phyloP scores from a whole-genome alignment of 2,888 invertebrate genomes.

The Amblyjoppa proteus region DNA sequence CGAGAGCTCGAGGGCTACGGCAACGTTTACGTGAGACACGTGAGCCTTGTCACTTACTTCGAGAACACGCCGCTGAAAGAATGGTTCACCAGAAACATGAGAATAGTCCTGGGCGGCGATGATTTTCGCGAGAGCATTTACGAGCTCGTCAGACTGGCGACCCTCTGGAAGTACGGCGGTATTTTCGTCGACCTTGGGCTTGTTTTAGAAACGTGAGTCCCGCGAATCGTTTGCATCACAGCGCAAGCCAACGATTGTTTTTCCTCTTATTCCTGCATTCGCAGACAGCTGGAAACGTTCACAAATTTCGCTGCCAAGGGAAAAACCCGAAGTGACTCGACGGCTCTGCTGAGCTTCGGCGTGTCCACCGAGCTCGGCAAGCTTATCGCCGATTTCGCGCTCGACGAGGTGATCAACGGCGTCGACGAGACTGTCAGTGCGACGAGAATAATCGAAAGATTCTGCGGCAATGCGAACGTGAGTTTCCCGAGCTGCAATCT shows the following conservation, averaged over 20 bases:
- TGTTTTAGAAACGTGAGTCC: slow-evolving; percentile 25
- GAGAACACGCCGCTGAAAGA: slow-evolving; percentile 11
- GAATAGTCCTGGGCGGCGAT: slow-evolving; percentile 8
- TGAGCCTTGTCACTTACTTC: slow-evolving; percentile 17
- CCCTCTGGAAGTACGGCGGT: slow-evolving; percentile 44
- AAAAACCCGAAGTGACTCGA: slow-evolving; percentile 2
- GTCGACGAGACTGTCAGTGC: not conserved
- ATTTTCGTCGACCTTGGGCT: slow-evolving; percentile 27
- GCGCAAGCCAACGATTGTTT: not conserved
- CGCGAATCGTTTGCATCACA: not conserved
- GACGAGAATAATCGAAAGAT: slow-evolving; percentile 37
- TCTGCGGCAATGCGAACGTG: slow-evolving; percentile 4
- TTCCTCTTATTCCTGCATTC: not conserved
- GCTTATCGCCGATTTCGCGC: slow-evolving; percentile 19
- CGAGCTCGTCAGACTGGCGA: slow-evolving; percentile 38
- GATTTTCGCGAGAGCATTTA: slow-evolving; percentile 6
- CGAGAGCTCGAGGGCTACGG: slow-evolving; percentile 23
- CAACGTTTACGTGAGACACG: slow-evolving; percentile 37
- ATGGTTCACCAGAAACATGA: slow-evolving; percentile 36
- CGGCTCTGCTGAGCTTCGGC: slow-evolving; percentile 23
- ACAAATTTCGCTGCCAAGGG: slow-evolving; percentile 30
- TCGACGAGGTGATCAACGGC: slow-evolving; percentile 18
- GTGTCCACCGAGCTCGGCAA: slow-evolving; percentile 30
- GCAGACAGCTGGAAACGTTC: slow-evolving; percentile 30
- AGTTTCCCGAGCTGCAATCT: slow-evolving; percentile 4